Evolutionary conservation across 2,797 vertebrate genomes (phyloP).

Genomic region (Chromis chromis): DNA sequence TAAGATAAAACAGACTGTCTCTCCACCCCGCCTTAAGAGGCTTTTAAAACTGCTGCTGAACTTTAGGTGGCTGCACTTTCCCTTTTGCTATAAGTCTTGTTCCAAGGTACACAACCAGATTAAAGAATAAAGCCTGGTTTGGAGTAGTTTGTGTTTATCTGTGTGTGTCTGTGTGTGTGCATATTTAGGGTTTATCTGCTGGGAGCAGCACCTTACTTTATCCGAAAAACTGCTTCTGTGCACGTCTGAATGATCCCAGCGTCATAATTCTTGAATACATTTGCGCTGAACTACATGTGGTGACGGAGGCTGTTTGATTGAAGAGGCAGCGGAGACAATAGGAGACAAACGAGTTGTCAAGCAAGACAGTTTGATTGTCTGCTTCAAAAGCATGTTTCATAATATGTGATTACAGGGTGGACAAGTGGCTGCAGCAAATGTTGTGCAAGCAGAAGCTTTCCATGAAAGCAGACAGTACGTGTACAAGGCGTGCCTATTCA

Average conservation of each 20-base stretch:
- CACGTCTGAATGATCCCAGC: constrained; percentile 20
- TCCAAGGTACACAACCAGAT: constrained; percentile 54
- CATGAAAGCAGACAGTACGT: background rate
- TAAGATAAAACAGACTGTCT: constrained; percentile 41
- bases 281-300: constrained; percentile 4
- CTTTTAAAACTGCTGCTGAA: constrained; percentile 62
- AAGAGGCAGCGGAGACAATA: constrained; percentile 35
- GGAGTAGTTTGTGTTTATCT: constrained; percentile 7
- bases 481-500: too few relatives aligned
- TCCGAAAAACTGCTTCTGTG: constrained; percentile 32
- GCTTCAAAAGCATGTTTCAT: constrained; percentile 22
- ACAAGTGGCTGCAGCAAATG: background rate
- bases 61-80: constrained; percentile 40
- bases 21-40: constrained; percentile 42
- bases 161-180: background rate
- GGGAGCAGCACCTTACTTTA: constrained; percentile 43
- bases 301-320: constrained; percentile 36
- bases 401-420: constrained; percentile 26
- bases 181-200: constrained; percentile 39
- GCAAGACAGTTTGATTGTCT: constrained; percentile 38
- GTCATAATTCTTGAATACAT: constrained; percentile 26
- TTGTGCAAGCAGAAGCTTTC: constrained; percentile 3
- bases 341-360: constrained; percentile 45
- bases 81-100: constrained; percentile 33
- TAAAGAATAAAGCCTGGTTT: constrained; percentile 40